Evolutionary conservation across 2,888 invertebrate genomes (phyloP), one percentile per base, ranked within the genome.

Genomic region (Folsomia candida): DNA sequence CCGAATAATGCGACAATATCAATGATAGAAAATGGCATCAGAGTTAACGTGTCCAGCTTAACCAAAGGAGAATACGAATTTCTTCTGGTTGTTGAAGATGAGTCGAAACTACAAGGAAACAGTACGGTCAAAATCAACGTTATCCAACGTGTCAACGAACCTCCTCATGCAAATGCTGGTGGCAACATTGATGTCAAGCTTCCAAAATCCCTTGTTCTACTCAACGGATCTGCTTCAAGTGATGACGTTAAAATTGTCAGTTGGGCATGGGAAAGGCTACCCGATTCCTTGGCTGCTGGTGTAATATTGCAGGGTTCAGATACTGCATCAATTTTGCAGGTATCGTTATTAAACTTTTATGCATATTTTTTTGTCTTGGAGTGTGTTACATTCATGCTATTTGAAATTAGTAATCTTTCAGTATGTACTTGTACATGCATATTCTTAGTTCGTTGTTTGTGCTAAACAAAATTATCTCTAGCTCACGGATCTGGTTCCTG

Each of bases 61-160:
- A 93, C 93, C 0, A 90, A 92, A 81, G 96, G 96, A 0, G 87
- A 89, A 69, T 97, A 96, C 81, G 85, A 87, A 68, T 91, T 94
- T 82, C 88, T 89, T 81, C 84, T 94, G 73, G 90, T 89, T n/a
- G 92, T 94, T 0, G 87, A 89, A 14, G 93, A 94, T 83, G 91
- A 92, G 80, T 91, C 91, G 80, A 91, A 91, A 64, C 92, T 93
- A 81, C 88, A 89, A n/a, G 91, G 90, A 58, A 87, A 86, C 14
- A 90, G 90, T 82, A 87, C 86, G 66, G 88, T 91, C 58, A 88
- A 71, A 69, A 59, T 76, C 29, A 65, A 25, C 14, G 76, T 76
- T 1, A 90, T 91, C 68, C 94, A 94, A 85, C 92, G 93, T 93
- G 90, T 91, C 83, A 97, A 97, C 85, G 90, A 91, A 71, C 88